Conservation (phyloP, 2,113 vertebrate species). For the Phycodurus eques region DNA sequence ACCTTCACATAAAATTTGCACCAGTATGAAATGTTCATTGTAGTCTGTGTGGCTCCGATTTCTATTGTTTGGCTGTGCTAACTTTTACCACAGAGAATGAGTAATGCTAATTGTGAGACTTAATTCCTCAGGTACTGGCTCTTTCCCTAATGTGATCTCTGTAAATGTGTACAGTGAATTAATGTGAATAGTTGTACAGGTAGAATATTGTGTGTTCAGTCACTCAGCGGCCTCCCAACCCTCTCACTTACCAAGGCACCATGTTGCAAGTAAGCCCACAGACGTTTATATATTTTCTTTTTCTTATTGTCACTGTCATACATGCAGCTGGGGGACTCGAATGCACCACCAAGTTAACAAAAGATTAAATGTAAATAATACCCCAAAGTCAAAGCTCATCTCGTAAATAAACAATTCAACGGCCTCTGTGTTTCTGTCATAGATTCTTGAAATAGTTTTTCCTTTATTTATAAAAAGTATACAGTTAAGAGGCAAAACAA, state of each 20-base stretch:
- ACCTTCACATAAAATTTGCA: neutral
- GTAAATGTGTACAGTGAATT: slow-evolving; percentile 72
- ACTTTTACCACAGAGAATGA: slow-evolving; percentile 22
- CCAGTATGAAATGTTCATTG: neutral
- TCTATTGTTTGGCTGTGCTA: slow-evolving; percentile 17
- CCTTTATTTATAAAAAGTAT: neutral
- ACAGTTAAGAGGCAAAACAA: too few relatives aligned
- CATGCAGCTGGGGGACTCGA: slow-evolving; percentile 32
- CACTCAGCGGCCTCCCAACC: slow-evolving; percentile 37
- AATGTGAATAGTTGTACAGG: slow-evolving; percentile 73
- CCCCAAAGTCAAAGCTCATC: slow-evolving; percentile 45
- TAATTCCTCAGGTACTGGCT: slow-evolving; percentile 68
- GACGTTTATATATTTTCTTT: slow-evolving; percentile 45
- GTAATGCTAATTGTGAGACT: slow-evolving; percentile 48
- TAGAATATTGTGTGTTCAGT: slow-evolving; percentile 55
- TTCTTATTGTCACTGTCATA: slow-evolving; percentile 41
- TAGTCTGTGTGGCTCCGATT: slow-evolving; percentile 32
- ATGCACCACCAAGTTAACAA: slow-evolving; percentile 29
- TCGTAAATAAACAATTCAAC: slow-evolving; percentile 68
- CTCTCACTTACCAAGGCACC: slow-evolving; percentile 32
- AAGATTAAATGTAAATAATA: slow-evolving; percentile 49
- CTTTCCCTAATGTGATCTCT: slow-evolving; percentile 61
- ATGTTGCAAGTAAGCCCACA: slow-evolving; percentile 31
- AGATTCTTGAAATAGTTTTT: neutral
- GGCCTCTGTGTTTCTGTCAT: slow-evolving; percentile 15